A percentile compares a stretch with the other conserved stretches of the same genome.
Evolutionary conservation across 2,888 invertebrate genomes (phyloP).

Genomic region (Marronus borbonicus): DNA sequence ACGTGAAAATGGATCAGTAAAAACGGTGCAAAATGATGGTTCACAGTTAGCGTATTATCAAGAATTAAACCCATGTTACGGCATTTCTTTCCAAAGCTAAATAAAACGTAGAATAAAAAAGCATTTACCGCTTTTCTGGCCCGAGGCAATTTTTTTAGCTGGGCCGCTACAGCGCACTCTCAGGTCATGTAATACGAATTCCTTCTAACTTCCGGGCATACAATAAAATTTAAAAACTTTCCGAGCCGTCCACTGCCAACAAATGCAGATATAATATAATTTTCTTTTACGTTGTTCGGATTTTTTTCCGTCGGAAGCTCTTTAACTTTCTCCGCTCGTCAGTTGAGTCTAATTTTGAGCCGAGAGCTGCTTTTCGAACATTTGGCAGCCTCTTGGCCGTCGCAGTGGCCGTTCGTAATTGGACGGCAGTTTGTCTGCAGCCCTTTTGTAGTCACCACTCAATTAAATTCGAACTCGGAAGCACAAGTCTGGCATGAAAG

Average conservation of each 20-base stretch:
- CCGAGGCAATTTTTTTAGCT: conserved; percentile 1
- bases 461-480: conserved; percentile 34
- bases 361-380: conserved; percentile 6
- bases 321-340: background rate
- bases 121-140: background rate
- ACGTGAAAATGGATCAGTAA: no score
- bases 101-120: background rate
- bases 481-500: conserved; percentile 30
- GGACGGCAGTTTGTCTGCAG: conserved; percentile 11
- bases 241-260: background rate
- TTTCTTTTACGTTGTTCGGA: background rate
- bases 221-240: conserved; percentile 23
- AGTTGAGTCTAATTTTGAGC: conserved; percentile 10
- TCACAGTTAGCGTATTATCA: conserved; percentile 1
- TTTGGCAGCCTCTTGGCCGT: background rate
- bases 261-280: conserved; percentile 3
- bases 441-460: conserved; percentile 22
- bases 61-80: background rate
- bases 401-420: background rate
- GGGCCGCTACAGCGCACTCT: background rate
- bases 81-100: background rate
- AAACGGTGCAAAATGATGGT: no score
- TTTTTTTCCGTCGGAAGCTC: background rate
- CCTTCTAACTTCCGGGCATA: conserved; percentile 10
- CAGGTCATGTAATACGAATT: conserved; percentile 11